Base-by-base conservation (phyloP, 2,113 vertebrate genomes). In the Xiphophorus maculatus region DNA sequence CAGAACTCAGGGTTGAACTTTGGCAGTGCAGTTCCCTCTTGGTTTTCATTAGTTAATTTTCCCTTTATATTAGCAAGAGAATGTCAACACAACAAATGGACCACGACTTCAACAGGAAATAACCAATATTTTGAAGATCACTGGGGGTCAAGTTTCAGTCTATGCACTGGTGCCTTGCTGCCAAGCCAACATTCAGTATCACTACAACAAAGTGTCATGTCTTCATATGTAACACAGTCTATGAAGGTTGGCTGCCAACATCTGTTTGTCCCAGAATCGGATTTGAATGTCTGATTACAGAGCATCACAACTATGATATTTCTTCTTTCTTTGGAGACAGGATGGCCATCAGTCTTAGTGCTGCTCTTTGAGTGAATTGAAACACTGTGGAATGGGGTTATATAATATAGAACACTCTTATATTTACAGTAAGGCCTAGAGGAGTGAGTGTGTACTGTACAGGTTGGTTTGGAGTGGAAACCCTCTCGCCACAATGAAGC, bases 381-480 rank as follows among this genome's bases (percentile, higher is more conserved):
- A 88, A 87, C 69, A 81, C 69, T 22, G 58, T 73, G 72, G 60
- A 69, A 74, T 35, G 74, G 70, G 76, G 69, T 87, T 65, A 25
- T 82, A 71, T 77, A 77, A 69, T 81, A 90, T 72, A 68, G 63
- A 91, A 74, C 88, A 87, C 87, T 90, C 88, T 86, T 81, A 66
- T 91, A 89, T 89, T 58, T 92, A 92, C 90, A 93, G 76, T 93
- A 91, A 93, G 90, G 91, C 92, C 84, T 89, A 90, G 85, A 92
- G 88, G 87, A 86, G 91, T 82, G 90, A 88, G 84, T 81, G 83
- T 86, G 81, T 74, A 82, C 90, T 90, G 86, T 91, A 92, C 86
- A 92, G n/a, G 73, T 83, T 64, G 74, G 71, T 83, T 68, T 86
- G 69, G 74, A 80, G 68, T 77, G 84, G 77, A 80, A 37, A 82